Evolutionary conservation across 1,140 invertebrate genomes (phyloP), one percentile per base, ranked within the genome.

Genomic region (Brachionus manjavacas): DNA sequence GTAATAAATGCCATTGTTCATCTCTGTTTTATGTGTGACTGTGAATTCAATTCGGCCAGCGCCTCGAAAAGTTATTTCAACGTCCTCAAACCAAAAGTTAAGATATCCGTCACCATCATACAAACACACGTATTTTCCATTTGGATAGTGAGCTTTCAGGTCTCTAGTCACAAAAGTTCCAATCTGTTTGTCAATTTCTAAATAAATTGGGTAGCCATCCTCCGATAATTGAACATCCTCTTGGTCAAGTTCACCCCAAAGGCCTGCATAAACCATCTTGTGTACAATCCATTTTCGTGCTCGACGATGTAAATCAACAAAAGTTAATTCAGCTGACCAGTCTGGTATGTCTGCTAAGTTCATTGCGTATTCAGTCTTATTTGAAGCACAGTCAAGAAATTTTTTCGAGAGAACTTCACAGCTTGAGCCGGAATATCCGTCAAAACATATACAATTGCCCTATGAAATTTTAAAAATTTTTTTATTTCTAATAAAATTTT

Each of bases 71-170:
- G 85, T 49, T 11, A 86, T 79, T 12, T 72, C 83, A 16, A 84
- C 11, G 20, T 81, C 41, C 2, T 85, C 72, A 3, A 87, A 81
- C 14, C n/a, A 72, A 46, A 87, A 85, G 4, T 64, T 80, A 9
- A 87, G 70, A 39, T 83, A 85, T 8, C 87, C 87, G 28, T 87
- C 87, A 0, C 87, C 87, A 60, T 87, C 87, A 83, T 86, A 87
- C 3, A 87, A 70, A 4, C 86, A 49, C 1, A 86, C 85, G 49
- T 86, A 87, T 60, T 87, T 85, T 14, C 86, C 86, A 28, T 66
- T 76, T 11, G 86, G 86, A 52, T 76, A 70, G 31, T 85, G 83
- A 23, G 35, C 11, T 9, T 85, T 80, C 7, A 43, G 68, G 60
- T 46, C 31, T 20, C 86, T 52, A 7, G 86, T 60, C 52, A 87